These are phyloP conservation scores for Amphimedon queenslandica DNA, from an alignment of 37 sponge, comb jelly and placozoan genomes.

Conservation along the genomic window DNA sequence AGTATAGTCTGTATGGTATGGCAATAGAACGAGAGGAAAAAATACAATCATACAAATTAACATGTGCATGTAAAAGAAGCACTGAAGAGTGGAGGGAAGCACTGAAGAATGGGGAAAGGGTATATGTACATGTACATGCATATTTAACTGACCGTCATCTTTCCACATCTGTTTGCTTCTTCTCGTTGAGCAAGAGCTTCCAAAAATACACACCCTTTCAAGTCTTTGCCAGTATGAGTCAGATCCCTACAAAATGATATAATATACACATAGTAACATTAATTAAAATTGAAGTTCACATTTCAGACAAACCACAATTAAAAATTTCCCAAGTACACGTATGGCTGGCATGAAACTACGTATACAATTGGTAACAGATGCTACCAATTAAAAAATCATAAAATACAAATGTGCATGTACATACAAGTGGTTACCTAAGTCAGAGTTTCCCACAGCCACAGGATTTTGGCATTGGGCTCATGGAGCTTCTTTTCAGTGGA, in stretches of 20 bases:
- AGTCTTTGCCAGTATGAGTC: constrained; percentile 67
- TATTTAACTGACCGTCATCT: constrained; percentile 70
- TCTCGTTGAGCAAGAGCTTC: constrained; percentile 91
- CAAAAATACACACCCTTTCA: constrained; percentile 68
- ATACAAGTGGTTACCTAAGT: no score
- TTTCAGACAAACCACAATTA: no score
- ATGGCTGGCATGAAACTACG: not conserved
- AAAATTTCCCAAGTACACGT: not conserved
- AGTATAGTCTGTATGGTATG: constrained; percentile 78
- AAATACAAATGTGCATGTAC: no score
- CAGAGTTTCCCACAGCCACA: no score
- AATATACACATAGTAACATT: not conserved
- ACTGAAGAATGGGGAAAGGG: not conserved
- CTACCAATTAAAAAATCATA: no score
- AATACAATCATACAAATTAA: not conserved
- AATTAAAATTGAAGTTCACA: no score
- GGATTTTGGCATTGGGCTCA: no score
- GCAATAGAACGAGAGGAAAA: no score
- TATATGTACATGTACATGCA: not conserved
- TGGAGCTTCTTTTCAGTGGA: no score
- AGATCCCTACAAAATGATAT: constrained; percentile 38
- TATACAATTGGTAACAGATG: no score
- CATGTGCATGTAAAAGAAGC: not conserved
- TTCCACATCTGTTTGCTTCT: constrained; percentile 94
- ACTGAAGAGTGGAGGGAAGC: not conserved